Conservation (phyloP, 1,140 invertebrate genomes). For the Drosophila arawakana region DNA sequence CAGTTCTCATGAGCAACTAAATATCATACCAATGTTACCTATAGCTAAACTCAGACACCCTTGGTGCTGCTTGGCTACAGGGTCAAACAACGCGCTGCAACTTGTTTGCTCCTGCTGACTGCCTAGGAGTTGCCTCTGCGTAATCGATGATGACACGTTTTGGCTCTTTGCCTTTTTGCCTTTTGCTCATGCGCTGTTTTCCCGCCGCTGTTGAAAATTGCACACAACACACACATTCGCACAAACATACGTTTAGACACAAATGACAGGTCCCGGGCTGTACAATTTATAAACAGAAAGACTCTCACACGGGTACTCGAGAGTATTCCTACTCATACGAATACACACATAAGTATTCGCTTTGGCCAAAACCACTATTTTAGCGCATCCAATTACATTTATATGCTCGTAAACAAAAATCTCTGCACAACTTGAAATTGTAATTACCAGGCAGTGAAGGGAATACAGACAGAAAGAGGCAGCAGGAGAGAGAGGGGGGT, state of each 20-base stretch:
- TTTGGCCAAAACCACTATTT: conserved; percentile 43
- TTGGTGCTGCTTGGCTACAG: not conserved
- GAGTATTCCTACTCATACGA: conserved; percentile 25
- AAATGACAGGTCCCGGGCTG: conserved; percentile 35
- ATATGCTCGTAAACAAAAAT: conserved; percentile 78
- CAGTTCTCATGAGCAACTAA: too few species aligned
- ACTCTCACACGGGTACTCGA: conserved; percentile 23
- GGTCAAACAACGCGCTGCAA: conserved; percentile 1
- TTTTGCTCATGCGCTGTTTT: conserved; percentile 62
- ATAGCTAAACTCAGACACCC: too few species aligned
- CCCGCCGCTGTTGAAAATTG: conserved; percentile 58
- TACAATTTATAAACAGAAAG: conserved; percentile 44
- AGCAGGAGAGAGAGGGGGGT: too few species aligned
- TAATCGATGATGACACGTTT: conserved; percentile 83
- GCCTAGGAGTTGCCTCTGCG: conserved; percentile 30
- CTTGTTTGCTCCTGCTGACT: conserved; percentile 7
- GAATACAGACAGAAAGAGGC: not conserved
- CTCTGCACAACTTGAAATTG: conserved; percentile 66
- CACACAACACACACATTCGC: conserved; percentile 30
- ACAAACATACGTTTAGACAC: not conserved
- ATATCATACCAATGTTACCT: too few species aligned
- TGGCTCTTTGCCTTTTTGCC: conserved; percentile 54
- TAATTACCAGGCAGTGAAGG: conserved; percentile 59
- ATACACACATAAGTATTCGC: conserved; percentile 34
- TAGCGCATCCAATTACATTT: conserved; percentile 82